Conservation (phyloP, 2,888 invertebrate genomes). For the Neoitamus cyanurus region DNA sequence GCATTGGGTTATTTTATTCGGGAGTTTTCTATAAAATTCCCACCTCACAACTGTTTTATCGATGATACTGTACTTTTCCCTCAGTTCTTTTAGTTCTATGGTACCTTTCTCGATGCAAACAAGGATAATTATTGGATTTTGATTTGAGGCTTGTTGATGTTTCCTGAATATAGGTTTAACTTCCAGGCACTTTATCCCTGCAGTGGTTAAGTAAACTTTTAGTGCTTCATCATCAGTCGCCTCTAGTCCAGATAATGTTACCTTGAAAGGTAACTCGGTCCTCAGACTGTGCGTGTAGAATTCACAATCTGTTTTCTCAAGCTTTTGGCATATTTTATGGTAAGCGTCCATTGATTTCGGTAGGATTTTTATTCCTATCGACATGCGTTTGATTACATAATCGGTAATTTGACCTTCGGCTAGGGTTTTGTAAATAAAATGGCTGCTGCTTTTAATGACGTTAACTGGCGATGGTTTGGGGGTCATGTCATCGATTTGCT, state of each 20-base stretch:
- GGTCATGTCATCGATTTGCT: too few species aligned
- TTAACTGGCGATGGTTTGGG: neutral
- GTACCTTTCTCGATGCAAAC: neutral
- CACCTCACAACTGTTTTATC: neutral
- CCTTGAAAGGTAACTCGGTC: neutral
- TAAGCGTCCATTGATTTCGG: neutral
- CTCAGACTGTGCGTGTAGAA: neutral
- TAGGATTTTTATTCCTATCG: neutral
- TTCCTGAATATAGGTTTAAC: neutral
- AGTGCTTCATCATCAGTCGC: neutral
- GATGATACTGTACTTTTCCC: neutral
- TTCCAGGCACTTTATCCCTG: neutral
- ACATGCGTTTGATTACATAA: neutral
- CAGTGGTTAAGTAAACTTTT: neutral
- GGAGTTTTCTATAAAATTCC: neutral
- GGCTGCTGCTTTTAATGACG: neutral
- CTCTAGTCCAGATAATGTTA: neutral
- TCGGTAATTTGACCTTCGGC: neutral
- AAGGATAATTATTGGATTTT: neutral
- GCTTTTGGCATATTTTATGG: neutral
- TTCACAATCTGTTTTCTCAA: neutral
- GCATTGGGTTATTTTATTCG: neutral
- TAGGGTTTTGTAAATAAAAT: neutral
- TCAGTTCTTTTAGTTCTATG: neutral
- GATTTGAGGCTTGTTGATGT: neutral